Percentiles rank a stretch among this genome's conserved stretches.
These are phyloP conservation scores for Andrena flavipes DNA, from an alignment of 2,888 invertebrate genomes.

Conservation along the genomic window DNA sequence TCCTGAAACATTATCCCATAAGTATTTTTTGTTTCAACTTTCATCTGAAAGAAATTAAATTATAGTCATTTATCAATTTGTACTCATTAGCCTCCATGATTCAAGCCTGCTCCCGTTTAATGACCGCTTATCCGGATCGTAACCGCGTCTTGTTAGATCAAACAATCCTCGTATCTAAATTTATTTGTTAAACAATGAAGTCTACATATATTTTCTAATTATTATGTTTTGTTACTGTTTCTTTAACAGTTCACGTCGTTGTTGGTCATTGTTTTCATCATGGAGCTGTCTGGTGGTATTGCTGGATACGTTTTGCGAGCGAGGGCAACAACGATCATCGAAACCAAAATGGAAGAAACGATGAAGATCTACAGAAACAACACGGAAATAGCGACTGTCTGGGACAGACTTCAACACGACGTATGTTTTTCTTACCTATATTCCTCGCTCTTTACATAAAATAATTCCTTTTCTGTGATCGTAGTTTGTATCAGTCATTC, in stretches of 20 bases:
- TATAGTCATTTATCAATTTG: too few species aligned
- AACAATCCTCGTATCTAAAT: too few species aligned
- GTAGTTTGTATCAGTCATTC: too few species aligned
- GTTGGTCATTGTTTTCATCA: conserved; percentile 89
- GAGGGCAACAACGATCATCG: conserved; percentile 86
- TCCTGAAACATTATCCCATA: too few species aligned
- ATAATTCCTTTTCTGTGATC: too few species aligned
- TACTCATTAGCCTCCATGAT: too few species aligned
- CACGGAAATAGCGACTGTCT: conserved; percentile 85
- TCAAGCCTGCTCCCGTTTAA: too few species aligned
- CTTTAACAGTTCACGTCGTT: conserved; percentile 88
- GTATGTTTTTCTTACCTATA: conserved; percentile 80
- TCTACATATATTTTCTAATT: neutral
- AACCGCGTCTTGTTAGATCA: too few species aligned
- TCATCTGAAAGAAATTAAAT: too few species aligned
- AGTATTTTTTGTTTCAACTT: too few species aligned
- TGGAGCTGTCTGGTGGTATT: conserved; percentile 92
- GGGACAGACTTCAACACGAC: conserved; percentile 88
- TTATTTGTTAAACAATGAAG: neutral
- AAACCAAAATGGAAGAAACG: conserved; percentile 85
- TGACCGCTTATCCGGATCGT: too few species aligned
- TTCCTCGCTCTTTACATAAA: conserved; percentile 48
- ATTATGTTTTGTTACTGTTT: conserved; percentile 1
- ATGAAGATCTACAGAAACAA: conserved; percentile 85
- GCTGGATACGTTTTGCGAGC: conserved; percentile 89